These are phyloP conservation scores for Caerostris extrusa DNA, from an alignment of 1,140 invertebrate genomes.

Conservation along the genomic window DNA sequence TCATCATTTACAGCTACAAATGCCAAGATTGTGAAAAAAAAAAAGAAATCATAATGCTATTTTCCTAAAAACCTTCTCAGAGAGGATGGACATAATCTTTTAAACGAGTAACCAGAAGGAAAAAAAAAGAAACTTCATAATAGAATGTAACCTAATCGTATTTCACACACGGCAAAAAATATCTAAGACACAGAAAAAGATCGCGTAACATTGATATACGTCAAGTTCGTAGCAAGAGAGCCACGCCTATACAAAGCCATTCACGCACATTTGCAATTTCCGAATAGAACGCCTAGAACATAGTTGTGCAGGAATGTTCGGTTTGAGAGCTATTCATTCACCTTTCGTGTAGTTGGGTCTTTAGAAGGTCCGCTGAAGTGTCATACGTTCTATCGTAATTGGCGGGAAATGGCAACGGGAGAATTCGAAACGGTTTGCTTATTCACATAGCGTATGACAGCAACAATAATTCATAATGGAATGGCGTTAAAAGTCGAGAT, in stretches of 20 bases:
- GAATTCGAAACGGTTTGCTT: not conserved
- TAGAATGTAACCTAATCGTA: not conserved
- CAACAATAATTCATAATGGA: not conserved
- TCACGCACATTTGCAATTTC: constrained; percentile 68
- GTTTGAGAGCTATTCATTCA: not conserved
- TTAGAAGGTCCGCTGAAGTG: not conserved
- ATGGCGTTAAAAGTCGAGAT: not conserved
- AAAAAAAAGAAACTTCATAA: not conserved
- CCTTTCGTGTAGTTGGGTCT: not conserved
- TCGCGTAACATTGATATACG: constrained; percentile 5
- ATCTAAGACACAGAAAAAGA: not conserved
- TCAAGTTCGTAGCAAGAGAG: not conserved
- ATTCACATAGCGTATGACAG: not conserved
- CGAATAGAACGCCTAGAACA: not conserved
- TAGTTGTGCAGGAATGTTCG: not conserved
- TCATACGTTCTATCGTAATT: not conserved
- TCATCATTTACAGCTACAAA: too few relatives aligned
- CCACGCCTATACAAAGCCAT: constrained; percentile 28
- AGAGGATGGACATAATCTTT: too few relatives aligned
- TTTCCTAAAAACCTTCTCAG: too few relatives aligned
- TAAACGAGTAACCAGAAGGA: too few relatives aligned
- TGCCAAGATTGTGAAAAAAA: too few relatives aligned
- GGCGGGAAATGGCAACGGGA: not conserved
- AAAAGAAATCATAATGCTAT: too few relatives aligned
- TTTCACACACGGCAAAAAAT: constrained; percentile 9